These are phyloP conservation scores for Diachasmimorpha longicaudata DNA, from an alignment of 1,140 invertebrate species.

Conservation along the genomic window DNA sequence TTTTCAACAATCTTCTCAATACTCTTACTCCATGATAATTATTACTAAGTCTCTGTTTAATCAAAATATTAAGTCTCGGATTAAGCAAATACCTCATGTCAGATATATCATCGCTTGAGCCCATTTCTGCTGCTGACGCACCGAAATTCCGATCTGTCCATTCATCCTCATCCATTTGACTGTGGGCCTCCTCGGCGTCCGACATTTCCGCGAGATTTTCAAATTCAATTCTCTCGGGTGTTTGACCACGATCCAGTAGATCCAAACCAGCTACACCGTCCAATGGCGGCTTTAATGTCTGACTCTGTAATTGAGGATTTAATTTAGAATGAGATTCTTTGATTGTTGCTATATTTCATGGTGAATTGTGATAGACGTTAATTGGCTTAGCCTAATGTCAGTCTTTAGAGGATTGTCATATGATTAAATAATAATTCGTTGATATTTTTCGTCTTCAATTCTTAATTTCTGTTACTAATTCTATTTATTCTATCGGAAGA, in stretches of 20 bases:
- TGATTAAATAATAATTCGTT: too few species aligned
- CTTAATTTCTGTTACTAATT: too few species aligned
- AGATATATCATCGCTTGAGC: slow-evolving; percentile 77
- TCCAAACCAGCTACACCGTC: slow-evolving; percentile 64
- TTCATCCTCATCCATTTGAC: slow-evolving; percentile 90
- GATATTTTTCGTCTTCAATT: too few species aligned
- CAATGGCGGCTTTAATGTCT: slow-evolving; percentile 21
- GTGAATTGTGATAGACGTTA: too few species aligned
- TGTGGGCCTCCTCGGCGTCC: slow-evolving; percentile 75
- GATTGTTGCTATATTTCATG: too few species aligned
- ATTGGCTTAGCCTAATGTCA: too few species aligned
- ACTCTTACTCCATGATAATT: slow-evolving; percentile 9
- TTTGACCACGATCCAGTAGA: slow-evolving; percentile 70
- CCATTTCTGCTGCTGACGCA: slow-evolving; percentile 72
- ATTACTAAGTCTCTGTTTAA: slow-evolving; percentile 34
- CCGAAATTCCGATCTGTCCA: slow-evolving; percentile 92
- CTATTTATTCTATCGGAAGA: too few species aligned
- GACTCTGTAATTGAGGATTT: slow-evolving; percentile 8
- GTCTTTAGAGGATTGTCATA: too few species aligned
- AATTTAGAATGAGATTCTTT: too few species aligned
- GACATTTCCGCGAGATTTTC: slow-evolving; percentile 68
- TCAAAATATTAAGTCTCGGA: background rate
- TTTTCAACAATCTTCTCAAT: background rate
- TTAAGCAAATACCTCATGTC: slow-evolving; percentile 65
- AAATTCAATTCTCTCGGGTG: slow-evolving; percentile 86